Conservation (phyloP, 1,140 invertebrate species). For the Euura lappo region DNA sequence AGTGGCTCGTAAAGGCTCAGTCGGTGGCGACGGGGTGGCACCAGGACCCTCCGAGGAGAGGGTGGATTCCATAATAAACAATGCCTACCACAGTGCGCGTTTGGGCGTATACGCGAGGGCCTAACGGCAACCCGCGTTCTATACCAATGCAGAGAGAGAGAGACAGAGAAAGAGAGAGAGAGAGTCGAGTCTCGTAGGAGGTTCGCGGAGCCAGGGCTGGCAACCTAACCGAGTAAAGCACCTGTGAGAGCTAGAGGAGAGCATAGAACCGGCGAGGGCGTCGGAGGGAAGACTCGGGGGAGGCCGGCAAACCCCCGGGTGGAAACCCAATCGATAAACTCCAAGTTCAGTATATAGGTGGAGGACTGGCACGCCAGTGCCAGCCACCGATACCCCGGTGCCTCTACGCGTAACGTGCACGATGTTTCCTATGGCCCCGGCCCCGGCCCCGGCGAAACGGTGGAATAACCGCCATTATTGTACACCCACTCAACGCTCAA, state of each 20-base stretch:
- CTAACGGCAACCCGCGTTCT: not conserved
- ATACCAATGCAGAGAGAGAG: too few species aligned
- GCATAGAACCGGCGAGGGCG: not conserved
- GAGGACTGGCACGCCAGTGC: not conserved
- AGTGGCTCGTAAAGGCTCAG: constrained; percentile 40
- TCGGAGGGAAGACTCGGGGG: constrained; percentile 15
- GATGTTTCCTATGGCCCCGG: not conserved
- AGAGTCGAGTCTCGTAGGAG: constrained; percentile 11
- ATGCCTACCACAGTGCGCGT: constrained; percentile 34
- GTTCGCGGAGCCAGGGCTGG: not conserved
- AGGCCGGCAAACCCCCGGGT: constrained; percentile 47
- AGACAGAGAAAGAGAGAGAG: too few species aligned
- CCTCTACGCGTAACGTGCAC: not conserved
- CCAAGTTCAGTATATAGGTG: constrained; percentile 35
- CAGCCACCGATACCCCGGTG: not conserved
- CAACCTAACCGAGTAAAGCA: constrained; percentile 38
- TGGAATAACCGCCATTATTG: constrained; percentile 48
- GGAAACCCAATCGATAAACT: constrained; percentile 61
- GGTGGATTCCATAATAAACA: constrained; percentile 53
- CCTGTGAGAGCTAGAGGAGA: constrained; percentile 31
- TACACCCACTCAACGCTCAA: constrained; percentile 55
- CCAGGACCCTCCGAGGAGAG: constrained; percentile 10
- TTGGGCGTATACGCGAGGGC: not conserved
- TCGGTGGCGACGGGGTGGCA: constrained; percentile 23
- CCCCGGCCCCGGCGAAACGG: constrained; percentile 25